Evolutionary conservation across 2,888 invertebrate species (phyloP).

Genomic region (Nomada hirtipes): DNA sequence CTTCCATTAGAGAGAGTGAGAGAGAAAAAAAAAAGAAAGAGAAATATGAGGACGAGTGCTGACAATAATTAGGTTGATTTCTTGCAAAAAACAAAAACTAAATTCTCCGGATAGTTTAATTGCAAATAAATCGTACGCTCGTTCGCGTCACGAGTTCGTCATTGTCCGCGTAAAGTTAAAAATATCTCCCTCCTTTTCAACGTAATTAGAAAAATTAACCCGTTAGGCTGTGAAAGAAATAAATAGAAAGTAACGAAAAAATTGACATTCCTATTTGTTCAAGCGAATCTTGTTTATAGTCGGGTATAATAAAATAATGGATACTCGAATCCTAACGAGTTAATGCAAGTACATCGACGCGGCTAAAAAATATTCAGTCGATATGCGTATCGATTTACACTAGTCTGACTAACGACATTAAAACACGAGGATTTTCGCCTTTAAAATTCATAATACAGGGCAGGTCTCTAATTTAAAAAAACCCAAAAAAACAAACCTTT

Average conservation of each 20-base stretch:
- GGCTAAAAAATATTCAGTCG: constrained; percentile 44
- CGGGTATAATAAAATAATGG: constrained; percentile 25
- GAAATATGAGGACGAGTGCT: constrained; percentile 8
- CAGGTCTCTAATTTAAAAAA: not conserved
- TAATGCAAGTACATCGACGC: constrained; percentile 49
- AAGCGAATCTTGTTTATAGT: constrained; percentile 14
- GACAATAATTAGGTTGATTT: constrained; percentile 45
- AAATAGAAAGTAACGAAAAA: constrained; percentile 41
- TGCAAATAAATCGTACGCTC: constrained; percentile 32
- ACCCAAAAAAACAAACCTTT: too few relatives aligned
- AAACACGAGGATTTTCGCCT: constrained; percentile 3
- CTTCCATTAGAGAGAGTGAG: not conserved
- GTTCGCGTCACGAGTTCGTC: not conserved
- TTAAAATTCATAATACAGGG: constrained; percentile 53
- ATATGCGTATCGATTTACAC: constrained; percentile 26
- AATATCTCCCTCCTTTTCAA: not conserved
- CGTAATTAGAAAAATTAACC: constrained; percentile 12
- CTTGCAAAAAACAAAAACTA: constrained; percentile 31
- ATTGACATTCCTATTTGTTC: not conserved
- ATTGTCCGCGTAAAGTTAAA: constrained; percentile 26
- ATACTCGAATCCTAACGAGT: constrained; percentile 42
- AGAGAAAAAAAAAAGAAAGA: not conserved
- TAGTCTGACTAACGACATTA: constrained; percentile 28
- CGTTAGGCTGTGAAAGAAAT: constrained; percentile 45
- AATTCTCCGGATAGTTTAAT: not conserved